Conservation (phyloP, 2,888 invertebrate genomes). For the Andrena dorsata region DNA sequence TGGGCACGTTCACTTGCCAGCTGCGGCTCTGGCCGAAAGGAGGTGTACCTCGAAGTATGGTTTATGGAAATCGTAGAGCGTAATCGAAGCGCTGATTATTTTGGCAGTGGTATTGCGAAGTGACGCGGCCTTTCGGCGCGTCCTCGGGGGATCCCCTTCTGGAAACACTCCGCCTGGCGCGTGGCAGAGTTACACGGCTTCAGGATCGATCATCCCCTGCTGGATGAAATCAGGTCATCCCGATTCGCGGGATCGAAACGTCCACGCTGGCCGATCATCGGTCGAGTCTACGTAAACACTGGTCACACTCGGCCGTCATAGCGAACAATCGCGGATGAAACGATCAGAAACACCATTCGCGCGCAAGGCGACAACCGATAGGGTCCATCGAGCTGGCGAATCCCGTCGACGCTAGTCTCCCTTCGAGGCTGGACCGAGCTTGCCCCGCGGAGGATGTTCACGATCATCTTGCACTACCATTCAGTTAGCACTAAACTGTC, state of each 20-base stretch:
- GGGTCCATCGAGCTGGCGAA: neutral
- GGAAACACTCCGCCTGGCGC: neutral
- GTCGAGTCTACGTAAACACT: conserved; percentile 51
- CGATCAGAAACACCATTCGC: conserved; percentile 22
- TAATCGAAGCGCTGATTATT: neutral
- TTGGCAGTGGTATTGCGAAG: conserved; percentile 34
- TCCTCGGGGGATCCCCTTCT: neutral
- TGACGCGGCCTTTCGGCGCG: neutral
- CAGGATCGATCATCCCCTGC: conserved; percentile 53
- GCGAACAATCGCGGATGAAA: conserved; percentile 9
- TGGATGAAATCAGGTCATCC: conserved; percentile 66
- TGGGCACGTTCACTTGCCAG: neutral
- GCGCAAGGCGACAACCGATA: neutral
- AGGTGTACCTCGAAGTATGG: neutral
- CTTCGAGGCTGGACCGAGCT: neutral
- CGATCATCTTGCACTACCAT: neutral
- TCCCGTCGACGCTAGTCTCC: neutral
- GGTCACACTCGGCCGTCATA: conserved; percentile 24
- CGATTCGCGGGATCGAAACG: conserved; percentile 51
- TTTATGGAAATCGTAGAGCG: neutral
- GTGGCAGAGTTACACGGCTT: conserved; percentile 35
- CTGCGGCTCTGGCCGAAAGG: neutral
- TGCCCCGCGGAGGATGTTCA: neutral
- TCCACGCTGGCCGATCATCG: conserved; percentile 45
- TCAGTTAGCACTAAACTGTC: neutral